Evolutionary conservation across 2,888 invertebrate genomes (phyloP), one percentile per base, ranked within the genome.

Genomic region (Geophilus truncorum): DNA sequence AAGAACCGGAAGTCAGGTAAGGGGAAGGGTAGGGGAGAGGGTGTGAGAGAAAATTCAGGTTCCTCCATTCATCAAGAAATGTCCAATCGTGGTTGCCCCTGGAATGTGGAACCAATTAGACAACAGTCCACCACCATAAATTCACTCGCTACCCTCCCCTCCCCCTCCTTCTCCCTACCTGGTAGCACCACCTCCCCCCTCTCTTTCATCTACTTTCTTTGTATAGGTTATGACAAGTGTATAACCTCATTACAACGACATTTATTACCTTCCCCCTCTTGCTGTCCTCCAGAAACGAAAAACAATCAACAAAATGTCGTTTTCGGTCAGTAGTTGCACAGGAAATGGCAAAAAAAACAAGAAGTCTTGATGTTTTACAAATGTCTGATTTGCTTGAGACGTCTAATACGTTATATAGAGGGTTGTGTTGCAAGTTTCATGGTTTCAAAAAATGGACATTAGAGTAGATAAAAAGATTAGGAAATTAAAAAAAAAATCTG

Each of bases 21-120:
- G 28, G 62, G 62, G 62, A 23, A 62, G 62, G 62, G 62, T 25
- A 25, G 62, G 62, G 62, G 62, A 62, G 62, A 28, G 62, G 25
- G 62, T 62, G 62, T 62, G 62, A 62, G 62, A 62, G 62, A 62
- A 62, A 62, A 62, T 62, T 62, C 62, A 62, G 62, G 62, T 62
- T 62, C 62, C 62, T 62, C 62, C 62, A 62, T 62, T 62, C 62
- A 62, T 62, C 62, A 62, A 62, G 62, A 62, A 62, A 62, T 62
- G 62, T 62, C 62, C 62, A 62, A 62, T 62, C 62, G 62, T 62
- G 62, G 62, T 62, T 62, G 62, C 62, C 62, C 62, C 62, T 62
- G 62, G 62, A 62, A 62, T 62, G 62, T 62, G 62, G 62, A 62
- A 62, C 62, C 62, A 62, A 62, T 62, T 62, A 62, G 62, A 62